These are phyloP conservation scores for Ailuropoda melanoleuca DNA, from an alignment of 2,113 vertebrate species.

Conservation along the genomic window DNA sequence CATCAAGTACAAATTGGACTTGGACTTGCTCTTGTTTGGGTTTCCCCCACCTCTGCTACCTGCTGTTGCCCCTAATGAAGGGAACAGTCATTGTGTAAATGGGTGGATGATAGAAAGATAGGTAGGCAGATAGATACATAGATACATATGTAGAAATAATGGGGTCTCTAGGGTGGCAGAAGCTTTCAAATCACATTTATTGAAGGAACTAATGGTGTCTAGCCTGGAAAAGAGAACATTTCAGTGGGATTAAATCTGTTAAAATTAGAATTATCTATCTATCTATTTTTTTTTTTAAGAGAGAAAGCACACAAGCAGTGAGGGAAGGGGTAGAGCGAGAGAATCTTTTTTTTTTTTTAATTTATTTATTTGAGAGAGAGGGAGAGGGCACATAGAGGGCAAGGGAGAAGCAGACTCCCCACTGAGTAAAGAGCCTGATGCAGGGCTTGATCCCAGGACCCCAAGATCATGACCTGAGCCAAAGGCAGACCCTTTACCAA, in stretches of 20 bases:
- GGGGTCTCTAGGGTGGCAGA: background rate
- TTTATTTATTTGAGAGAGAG: background rate
- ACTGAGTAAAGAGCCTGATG: background rate
- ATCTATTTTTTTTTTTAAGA: background rate
- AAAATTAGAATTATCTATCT: background rate
- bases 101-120: background rate
- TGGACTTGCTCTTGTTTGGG: background rate
- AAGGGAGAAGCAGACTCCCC: background rate
- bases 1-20: constrained; percentile 25
- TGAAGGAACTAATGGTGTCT: background rate
- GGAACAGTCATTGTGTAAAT: background rate
- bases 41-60: background rate
- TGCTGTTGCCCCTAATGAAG: background rate
- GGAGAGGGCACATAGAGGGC: background rate
- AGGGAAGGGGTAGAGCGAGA: background rate
- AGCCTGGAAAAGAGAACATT: constrained; percentile 21
- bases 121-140: background rate
- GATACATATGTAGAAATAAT: background rate
- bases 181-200: background rate
- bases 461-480: background rate
- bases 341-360: background rate
- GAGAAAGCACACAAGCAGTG: background rate
- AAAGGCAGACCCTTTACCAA: background rate
- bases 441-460: background rate
- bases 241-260: background rate